Conservation (phyloP, 92 coral and sea anemone genomes). For the Siderastrea siderea region DNA sequence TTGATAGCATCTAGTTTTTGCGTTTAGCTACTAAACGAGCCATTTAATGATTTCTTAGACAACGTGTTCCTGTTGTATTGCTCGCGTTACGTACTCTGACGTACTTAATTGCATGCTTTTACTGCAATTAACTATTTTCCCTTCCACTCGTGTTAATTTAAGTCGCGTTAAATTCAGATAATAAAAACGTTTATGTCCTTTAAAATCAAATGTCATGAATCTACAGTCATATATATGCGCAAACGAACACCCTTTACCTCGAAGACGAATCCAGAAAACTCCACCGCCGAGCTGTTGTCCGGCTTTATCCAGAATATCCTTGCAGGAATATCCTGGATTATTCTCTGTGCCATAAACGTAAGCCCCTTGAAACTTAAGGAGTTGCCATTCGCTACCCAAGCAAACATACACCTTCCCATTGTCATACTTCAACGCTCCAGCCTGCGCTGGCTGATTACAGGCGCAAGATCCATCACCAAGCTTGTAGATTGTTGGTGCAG, state of each 20-base stretch:
- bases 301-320: background rate
- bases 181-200: too few species aligned
- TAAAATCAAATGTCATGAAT: too few species aligned
- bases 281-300: conserved; percentile 4
- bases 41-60: too few species aligned
- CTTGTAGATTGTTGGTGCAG: conserved; percentile 5
- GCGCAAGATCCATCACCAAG: conserved; percentile 5
- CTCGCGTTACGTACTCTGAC: too few species aligned
- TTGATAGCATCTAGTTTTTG: too few species aligned
- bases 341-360: background rate
- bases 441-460: background rate
- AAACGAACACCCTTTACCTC: background rate
- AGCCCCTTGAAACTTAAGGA: background rate
- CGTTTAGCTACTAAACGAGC: too few species aligned
- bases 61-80: too few species aligned
- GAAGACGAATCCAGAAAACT: conserved; percentile 12
- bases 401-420: conserved; percentile 10
- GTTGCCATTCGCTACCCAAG: background rate
- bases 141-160: too few species aligned
- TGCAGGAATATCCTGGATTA: conserved; percentile 12
- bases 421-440: conserved; percentile 2
- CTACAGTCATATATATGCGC: too few species aligned
- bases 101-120: too few species aligned
- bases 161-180: too few species aligned
- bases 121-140: too few species aligned